phyloP scores from a whole-genome alignment of 2,113 vertebrate species.

The Psettodes erumei region DNA sequence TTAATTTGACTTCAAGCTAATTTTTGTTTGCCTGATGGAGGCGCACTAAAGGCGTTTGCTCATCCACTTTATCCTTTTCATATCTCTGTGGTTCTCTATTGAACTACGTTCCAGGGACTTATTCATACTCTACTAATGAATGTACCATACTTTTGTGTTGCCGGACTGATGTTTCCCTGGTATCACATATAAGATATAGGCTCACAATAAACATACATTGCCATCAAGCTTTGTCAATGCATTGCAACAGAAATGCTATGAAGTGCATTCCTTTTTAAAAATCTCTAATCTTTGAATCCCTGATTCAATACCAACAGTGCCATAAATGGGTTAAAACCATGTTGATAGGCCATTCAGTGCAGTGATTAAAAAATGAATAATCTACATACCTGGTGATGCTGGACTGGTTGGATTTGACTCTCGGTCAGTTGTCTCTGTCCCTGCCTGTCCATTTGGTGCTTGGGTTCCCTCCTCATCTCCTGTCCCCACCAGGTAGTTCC shows the following conservation, averaged over 20 bases:
- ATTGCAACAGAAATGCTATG: not conserved
- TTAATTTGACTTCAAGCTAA: not conserved
- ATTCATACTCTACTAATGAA: constrained; percentile 22
- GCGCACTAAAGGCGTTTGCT: not conserved
- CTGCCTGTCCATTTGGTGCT: constrained; percentile 5
- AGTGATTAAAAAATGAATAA: not conserved
- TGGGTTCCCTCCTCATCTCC: constrained; percentile 49
- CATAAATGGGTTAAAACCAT: not conserved
- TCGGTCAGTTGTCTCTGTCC: constrained; percentile 1
- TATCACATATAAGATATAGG: constrained; percentile 20
- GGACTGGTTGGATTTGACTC: constrained; percentile 22
- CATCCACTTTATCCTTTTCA: not conserved
- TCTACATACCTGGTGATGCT: constrained; percentile 51
- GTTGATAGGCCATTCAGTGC: not conserved
- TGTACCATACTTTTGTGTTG: constrained; percentile 34
- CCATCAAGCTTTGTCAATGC: not conserved
- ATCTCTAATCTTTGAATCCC: no score
- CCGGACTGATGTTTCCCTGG: constrained; percentile 15
- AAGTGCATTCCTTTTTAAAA: not conserved
- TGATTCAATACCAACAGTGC: no score
- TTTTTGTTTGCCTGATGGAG: not conserved
- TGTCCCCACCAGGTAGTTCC: constrained; percentile 76
- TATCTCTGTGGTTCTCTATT: constrained; percentile 15
- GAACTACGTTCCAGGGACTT: constrained; percentile 20
- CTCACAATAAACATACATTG: constrained; percentile 15